Evolutionary conservation across 2,113 vertebrate genomes (phyloP).

Genomic region (Rousettus leschenaultii): DNA sequence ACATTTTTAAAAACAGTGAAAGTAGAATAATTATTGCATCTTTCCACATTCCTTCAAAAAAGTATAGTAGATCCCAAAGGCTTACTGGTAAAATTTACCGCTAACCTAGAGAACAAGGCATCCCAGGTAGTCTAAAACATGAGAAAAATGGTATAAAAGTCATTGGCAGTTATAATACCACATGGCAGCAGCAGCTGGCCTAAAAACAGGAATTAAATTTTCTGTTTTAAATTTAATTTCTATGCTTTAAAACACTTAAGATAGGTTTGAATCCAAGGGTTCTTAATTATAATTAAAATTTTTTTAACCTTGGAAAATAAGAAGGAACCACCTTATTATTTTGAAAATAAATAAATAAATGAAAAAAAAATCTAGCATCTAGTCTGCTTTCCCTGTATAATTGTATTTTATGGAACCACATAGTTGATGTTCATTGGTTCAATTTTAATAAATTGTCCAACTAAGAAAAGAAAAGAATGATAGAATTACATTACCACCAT

Average conservation of each 20-base stretch:
- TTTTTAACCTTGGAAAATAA: neutral
- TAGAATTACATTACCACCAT: neutral
- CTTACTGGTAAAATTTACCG: neutral
- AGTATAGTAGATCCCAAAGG: neutral
- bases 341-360: neutral
- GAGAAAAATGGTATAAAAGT: neutral
- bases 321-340: neutral
- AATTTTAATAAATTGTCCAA: neutral
- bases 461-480: neutral
- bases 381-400: neutral
- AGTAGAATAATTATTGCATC: neutral
- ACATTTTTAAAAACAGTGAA: neutral
- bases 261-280: neutral
- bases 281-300: neutral
- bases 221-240: neutral
- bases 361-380: neutral
- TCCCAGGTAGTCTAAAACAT: neutral
- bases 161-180: neutral
- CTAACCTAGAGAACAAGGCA: neutral
- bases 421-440: neutral
- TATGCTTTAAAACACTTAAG: neutral
- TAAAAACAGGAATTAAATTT: neutral
- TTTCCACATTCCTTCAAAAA: neutral
- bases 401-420: neutral
- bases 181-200: neutral